These are phyloP conservation scores for Terrapene triunguis DNA, from an alignment of 2,113 vertebrate species.

Conservation along the genomic window DNA sequence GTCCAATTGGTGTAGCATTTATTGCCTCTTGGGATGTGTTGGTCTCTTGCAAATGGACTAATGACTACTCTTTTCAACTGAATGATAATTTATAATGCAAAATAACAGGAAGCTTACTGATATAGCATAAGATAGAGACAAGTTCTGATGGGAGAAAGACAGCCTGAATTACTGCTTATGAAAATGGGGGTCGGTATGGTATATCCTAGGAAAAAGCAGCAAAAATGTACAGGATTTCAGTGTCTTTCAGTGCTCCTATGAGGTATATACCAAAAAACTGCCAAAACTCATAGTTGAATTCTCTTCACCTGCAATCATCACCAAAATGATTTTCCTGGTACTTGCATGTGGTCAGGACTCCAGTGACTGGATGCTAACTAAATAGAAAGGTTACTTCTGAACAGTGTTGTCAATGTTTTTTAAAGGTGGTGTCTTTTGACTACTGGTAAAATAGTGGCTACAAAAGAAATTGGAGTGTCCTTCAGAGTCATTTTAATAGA, in stretches of 20 bases:
- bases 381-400: not conserved
- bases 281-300: constrained; percentile 1
- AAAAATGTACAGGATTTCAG: not conserved
- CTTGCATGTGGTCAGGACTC: not conserved
- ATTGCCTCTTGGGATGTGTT: constrained; percentile 1
- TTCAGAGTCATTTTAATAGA: fast-evolving
- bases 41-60: not conserved
- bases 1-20: not conserved
- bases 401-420: not conserved
- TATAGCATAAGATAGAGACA: not conserved
- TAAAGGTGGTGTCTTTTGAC: not conserved
- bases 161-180: not conserved
- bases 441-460: not conserved
- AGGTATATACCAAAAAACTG: not conserved
- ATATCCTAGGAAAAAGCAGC: not conserved
- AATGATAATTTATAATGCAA: not conserved
- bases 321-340: not conserved
- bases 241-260: not conserved
- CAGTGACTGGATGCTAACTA: not conserved
- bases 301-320: not conserved
- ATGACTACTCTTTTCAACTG: not conserved
- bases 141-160: not conserved
- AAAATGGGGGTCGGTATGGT: not conserved
- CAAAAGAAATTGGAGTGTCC: not conserved
- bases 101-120: not conserved